Percentiles rank a stretch among this genome's conserved stretches.
Evolutionary conservation across 1,140 invertebrate species (phyloP).

Genomic region (Aradophagus sp.): DNA sequence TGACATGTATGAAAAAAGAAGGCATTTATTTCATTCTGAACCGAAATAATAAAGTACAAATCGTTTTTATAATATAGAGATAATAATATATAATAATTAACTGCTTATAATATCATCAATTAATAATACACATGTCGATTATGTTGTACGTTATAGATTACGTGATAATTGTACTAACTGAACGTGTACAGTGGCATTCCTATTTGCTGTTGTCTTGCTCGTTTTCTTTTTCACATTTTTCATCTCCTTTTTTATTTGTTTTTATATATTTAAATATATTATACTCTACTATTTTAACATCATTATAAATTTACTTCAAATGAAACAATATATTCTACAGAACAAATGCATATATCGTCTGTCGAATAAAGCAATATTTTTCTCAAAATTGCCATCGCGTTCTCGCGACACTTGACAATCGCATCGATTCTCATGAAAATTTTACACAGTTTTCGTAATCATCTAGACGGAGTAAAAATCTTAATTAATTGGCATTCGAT

Average conservation of each 20-base stretch:
- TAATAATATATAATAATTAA: constrained; percentile 73
- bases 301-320: constrained; percentile 64
- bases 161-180: constrained; percentile 73
- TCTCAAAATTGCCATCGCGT: constrained; percentile 27
- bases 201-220: too few relatives aligned
- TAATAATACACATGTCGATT: constrained; percentile 73
- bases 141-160: constrained; percentile 64
- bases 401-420: constrained; percentile 1
- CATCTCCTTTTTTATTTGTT: constrained; percentile 7
- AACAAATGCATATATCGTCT: constrained; percentile 42
- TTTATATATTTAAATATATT: constrained; percentile 61
- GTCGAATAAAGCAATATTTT: constrained; percentile 41
- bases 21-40: constrained; percentile 75
- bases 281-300: constrained; percentile 63
- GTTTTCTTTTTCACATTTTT: too few relatives aligned
- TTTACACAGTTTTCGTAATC: constrained; percentile 12
- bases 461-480: too few relatives aligned
- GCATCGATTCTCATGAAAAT: background rate
- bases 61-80: constrained; percentile 73
- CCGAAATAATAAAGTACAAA: constrained; percentile 75
- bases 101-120: constrained; percentile 73
- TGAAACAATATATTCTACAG: constrained; percentile 51
- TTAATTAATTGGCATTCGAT: too few relatives aligned
- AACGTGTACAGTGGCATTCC: constrained; percentile 75
- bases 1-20: constrained; percentile 71